Percentiles rank a stretch among this genome's conserved stretches.
These are phyloP conservation scores for Capreolus pygargus DNA, from an alignment of 2,113 vertebrate species.

Conservation along the genomic window DNA sequence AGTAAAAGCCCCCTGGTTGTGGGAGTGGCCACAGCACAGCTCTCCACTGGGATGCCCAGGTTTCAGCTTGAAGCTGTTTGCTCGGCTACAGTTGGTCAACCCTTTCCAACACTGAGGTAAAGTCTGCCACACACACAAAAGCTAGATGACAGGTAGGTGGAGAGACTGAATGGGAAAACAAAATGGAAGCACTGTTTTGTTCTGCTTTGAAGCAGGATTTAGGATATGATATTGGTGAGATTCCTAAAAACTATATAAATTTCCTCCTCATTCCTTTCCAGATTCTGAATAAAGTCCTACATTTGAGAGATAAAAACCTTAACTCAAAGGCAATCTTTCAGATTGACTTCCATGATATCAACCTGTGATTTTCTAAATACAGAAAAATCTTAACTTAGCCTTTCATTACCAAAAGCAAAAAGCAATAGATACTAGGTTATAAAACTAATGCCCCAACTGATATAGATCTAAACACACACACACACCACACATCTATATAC, in stretches of 20 bases:
- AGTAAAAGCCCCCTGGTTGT: not conserved
- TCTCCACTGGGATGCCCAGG: not conserved
- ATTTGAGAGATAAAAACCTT: constrained; percentile 26
- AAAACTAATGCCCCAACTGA: not conserved
- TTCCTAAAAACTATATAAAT: constrained; percentile 1
- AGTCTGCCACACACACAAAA: not conserved
- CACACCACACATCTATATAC: not conserved
- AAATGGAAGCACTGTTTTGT: not conserved
- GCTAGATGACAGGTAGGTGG: not conserved
- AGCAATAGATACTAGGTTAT: not conserved
- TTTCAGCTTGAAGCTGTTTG: not conserved
- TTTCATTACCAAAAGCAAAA: not conserved
- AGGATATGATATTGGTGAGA: not conserved
- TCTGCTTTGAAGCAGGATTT: constrained; percentile 4
- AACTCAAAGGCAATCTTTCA: constrained; percentile 32
- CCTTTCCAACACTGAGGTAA: not conserved
- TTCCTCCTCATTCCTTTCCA: constrained; percentile 20
- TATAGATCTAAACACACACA: not conserved
- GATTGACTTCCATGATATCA: not conserved
- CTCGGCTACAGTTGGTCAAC: not conserved
- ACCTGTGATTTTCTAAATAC: not conserved
- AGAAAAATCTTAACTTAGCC: not conserved
- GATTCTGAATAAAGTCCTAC: constrained; percentile 12
- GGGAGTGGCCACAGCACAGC: not conserved
- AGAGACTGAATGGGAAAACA: not conserved